These are phyloP conservation scores for Cercocebus atys DNA, from an alignment of 2,113 vertebrate species.

Conservation along the genomic window DNA sequence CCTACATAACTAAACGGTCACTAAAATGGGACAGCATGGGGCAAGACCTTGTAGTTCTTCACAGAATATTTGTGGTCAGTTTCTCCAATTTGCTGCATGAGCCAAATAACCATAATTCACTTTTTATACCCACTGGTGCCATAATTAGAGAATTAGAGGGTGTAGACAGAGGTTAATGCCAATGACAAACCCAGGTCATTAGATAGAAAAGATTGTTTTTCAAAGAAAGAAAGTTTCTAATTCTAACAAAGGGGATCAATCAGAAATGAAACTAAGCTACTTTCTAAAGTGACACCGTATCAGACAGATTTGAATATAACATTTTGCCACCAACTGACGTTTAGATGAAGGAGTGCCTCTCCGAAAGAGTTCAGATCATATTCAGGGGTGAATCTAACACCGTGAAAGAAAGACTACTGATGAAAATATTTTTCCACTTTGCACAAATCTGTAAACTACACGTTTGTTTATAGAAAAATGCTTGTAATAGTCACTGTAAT, in stretches of 20 bases:
- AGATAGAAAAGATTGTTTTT: constrained; percentile 32
- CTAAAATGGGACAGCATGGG: background rate
- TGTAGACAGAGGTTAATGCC: constrained; percentile 5
- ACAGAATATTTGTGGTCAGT: background rate
- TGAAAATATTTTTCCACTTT: constrained; percentile 81
- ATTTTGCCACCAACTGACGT: constrained; percentile 29
- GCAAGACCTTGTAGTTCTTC: background rate
- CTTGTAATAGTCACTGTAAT: constrained; percentile 81
- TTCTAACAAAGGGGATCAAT: background rate
- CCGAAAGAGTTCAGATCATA: constrained; percentile 30
- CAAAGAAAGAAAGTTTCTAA: background rate
- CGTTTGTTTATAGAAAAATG: constrained; percentile 79
- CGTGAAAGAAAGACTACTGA: constrained; percentile 69
- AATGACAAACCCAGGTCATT: background rate
- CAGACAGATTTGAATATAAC: constrained; percentile 28
- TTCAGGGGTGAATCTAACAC: constrained; percentile 47
- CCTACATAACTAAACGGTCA: background rate
- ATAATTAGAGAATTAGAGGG: background rate
- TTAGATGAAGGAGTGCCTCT: constrained; percentile 56
- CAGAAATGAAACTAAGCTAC: constrained; percentile 2
- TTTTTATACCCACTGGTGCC: constrained; percentile 40
- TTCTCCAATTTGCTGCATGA: constrained; percentile 47
- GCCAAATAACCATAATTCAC: constrained; percentile 18
- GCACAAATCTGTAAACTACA: constrained; percentile 82
- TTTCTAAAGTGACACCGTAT: background rate